Conservation (phyloP, 1,140 invertebrate genomes). For the Danaus melanippus region DNA sequence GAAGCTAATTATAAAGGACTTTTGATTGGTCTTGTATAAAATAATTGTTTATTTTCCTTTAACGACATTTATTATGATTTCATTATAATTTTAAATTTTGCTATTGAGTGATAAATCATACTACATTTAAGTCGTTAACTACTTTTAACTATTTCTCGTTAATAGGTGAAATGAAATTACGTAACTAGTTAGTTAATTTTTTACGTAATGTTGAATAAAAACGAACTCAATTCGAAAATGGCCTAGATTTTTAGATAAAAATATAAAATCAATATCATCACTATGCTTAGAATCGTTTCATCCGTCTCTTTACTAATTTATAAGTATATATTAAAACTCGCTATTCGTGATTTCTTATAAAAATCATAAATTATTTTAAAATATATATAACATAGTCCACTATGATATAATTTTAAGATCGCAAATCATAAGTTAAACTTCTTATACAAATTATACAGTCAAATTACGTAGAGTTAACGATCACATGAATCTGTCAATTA, state of each 20-base stretch:
- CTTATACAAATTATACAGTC: conserved; percentile 6
- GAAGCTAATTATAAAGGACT: no score
- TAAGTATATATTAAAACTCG: conserved; percentile 10
- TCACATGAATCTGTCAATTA: conserved; percentile 15
- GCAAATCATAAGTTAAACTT: no score
- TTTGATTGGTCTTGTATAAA: no score
- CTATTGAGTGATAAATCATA: no score
- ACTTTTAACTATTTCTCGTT: conserved; percentile 11
- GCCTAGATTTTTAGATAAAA: conserved; percentile 10
- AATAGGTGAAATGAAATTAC: conserved; percentile 1
- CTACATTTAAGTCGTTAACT: conserved; percentile 15
- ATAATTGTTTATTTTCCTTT: no score
- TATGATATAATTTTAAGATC: no score
- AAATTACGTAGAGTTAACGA: neutral
- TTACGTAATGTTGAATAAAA: conserved; percentile 5
- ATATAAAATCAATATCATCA: conserved; percentile 1
- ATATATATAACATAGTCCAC: neutral
- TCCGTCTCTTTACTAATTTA: conserved; percentile 25
- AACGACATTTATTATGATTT: no score
- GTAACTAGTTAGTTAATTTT: conserved; percentile 6
- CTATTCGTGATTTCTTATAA: conserved; percentile 8
- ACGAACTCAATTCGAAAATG: conserved; percentile 9
- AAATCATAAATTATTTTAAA: conserved; percentile 2
- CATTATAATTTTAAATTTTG: no score
- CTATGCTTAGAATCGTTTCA: conserved; percentile 28